Percentiles rank a stretch among this genome's conserved stretches.
These are phyloP conservation scores for Platycnemis pennipes DNA, from an alignment of 2,888 invertebrate species.

Conservation along the genomic window DNA sequence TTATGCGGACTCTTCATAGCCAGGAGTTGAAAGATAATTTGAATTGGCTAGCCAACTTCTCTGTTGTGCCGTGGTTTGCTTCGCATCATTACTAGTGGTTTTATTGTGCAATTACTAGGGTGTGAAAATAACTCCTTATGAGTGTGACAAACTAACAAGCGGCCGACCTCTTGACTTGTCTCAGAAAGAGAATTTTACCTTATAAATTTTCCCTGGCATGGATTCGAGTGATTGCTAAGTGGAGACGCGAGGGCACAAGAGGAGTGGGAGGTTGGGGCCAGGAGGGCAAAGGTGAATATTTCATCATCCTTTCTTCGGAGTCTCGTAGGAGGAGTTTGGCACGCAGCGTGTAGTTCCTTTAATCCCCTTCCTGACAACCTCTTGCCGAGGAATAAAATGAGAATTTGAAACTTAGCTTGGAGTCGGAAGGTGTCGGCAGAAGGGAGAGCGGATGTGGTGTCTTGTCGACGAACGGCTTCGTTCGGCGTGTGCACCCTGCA, in stretches of 20 bases:
- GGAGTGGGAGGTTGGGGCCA: not conserved
- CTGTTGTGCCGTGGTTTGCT: not conserved
- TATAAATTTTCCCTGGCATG: constrained; percentile 30
- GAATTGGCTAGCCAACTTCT: not conserved
- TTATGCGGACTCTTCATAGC: not conserved
- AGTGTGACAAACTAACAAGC: constrained; percentile 27
- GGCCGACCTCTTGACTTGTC: constrained; percentile 10
- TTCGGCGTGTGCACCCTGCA: not conserved
- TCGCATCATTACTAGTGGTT: not conserved
- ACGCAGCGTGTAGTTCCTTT: constrained; percentile 31
- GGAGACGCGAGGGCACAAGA: not conserved
- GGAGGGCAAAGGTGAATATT: constrained; percentile 7
- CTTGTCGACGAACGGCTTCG: not conserved
- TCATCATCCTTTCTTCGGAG: constrained; percentile 35
- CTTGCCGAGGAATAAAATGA: not conserved
- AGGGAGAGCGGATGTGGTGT: not conserved
- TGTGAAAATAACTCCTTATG: constrained; percentile 11
- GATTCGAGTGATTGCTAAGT: constrained; percentile 24
- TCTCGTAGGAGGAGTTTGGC: constrained; percentile 19
- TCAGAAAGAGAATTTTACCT: not conserved
- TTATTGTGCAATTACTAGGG: not conserved
- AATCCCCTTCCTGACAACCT: constrained; percentile 30
- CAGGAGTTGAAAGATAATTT: not conserved
- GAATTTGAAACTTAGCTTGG: not conserved
- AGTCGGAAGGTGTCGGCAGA: not conserved